Evolutionary conservation across 2,888 invertebrate genomes (phyloP).

Genomic region (Bembecia ichneumoniformis): DNA sequence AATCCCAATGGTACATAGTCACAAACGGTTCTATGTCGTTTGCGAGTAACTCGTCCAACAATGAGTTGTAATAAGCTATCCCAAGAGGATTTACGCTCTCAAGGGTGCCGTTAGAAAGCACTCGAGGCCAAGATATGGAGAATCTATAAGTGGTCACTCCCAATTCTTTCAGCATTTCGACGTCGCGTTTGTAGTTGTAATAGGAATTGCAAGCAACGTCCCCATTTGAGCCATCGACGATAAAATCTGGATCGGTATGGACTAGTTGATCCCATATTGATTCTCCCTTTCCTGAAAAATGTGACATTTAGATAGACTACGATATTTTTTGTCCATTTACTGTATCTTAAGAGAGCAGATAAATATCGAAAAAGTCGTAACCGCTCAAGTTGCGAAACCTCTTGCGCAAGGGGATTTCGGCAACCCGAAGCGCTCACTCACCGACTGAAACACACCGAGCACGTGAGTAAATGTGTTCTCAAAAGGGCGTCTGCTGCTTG

Average conservation of each 20-base stretch:
- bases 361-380: no score
- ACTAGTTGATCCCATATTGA: conserved; percentile 60
- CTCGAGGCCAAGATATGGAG: conserved; percentile 65
- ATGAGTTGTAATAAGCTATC: conserved; percentile 50
- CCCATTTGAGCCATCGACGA: conserved; percentile 44
- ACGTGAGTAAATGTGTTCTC: no score
- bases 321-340: no score
- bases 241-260: conserved; percentile 13
- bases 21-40: conserved; percentile 60
- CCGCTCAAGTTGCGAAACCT: no score
- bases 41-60: conserved; percentile 50
- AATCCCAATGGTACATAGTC: conserved; percentile 72
- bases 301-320: not conserved
- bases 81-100: conserved; percentile 9
- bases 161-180: conserved; percentile 28
- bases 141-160: conserved; percentile 53
- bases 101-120: conserved; percentile 12
- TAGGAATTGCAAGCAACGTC: conserved; percentile 74
- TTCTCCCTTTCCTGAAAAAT: conserved; percentile 58
- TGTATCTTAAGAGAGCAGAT: no score
- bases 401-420: no score
- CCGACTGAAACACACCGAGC: no score
- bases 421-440: no score
- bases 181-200: conserved; percentile 61
- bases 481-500: no score